phyloP scores from a whole-genome alignment of 2,113 vertebrate genomes.

The Podarcis muralis region DNA sequence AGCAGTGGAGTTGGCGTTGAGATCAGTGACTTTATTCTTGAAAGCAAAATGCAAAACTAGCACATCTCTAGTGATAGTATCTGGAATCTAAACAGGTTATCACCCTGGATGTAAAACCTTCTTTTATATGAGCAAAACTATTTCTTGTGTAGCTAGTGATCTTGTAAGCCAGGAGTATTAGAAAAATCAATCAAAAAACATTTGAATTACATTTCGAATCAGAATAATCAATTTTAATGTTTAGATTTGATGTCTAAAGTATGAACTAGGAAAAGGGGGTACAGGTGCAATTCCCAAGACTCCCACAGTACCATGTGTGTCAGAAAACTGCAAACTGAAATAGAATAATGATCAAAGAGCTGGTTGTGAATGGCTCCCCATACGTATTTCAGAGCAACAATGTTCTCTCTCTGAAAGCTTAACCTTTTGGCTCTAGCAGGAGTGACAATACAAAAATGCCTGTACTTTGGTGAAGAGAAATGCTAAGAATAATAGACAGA shows the following conservation, averaged over 20 bases:
- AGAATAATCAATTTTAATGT: background rate
- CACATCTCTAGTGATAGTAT: too few species aligned
- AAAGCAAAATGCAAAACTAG: background rate
- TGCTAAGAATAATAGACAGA: background rate
- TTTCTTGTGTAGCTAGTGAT: background rate
- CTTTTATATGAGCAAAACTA: background rate
- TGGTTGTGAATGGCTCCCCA: background rate
- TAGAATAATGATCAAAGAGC: background rate
- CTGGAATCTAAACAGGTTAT: background rate
- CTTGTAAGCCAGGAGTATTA: background rate
- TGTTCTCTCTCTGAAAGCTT: constrained; percentile 15
- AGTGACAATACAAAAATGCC: background rate
- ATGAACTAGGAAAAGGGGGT: background rate
- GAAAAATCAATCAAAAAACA: background rate
- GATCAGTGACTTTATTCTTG: background rate
- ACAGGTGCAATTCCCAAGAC: background rate
- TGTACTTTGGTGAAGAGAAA: constrained; percentile 6
- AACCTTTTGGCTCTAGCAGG: background rate
- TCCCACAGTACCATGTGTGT: background rate
- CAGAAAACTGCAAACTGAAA: constrained; percentile 1
- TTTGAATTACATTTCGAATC: background rate
- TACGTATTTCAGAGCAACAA: background rate
- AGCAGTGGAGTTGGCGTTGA: background rate
- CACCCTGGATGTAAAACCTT: background rate
- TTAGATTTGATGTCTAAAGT: background rate